phyloP scores from a whole-genome alignment of 1,140 invertebrate genomes.

The Ctenoplectra terminalis region DNA sequence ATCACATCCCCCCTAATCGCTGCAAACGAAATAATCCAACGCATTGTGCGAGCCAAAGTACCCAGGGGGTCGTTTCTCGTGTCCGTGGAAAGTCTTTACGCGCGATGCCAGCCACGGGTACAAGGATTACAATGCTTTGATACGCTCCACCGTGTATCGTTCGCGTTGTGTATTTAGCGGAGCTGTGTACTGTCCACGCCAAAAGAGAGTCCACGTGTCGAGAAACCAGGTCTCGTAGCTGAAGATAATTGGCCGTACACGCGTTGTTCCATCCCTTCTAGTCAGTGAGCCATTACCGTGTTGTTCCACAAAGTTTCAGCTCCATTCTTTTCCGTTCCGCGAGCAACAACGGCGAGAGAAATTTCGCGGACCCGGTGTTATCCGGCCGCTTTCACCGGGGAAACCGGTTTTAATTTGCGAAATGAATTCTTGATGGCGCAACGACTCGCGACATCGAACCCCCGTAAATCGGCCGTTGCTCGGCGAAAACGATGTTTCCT shows the following conservation, averaged over 20 bases:
- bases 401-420: constrained; percentile 46
- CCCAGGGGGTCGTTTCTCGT: neutral
- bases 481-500: constrained; percentile 7
- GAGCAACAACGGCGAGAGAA: neutral
- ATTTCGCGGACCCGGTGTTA: neutral
- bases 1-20: neutral
- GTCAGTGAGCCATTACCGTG: constrained; percentile 9
- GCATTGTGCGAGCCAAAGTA: neutral
- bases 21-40: neutral
- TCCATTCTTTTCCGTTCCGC: constrained; percentile 1
- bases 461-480: constrained; percentile 28
- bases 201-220: neutral
- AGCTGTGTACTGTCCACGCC: neutral
- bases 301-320: constrained; percentile 13
- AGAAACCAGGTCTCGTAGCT: neutral
- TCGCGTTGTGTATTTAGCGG: neutral
- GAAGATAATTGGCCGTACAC: constrained; percentile 40
- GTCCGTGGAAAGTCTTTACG: neutral
- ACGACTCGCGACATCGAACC: constrained; percentile 3
- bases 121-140: constrained; percentile 28
- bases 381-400: neutral
- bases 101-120: neutral
- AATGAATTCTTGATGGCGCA: constrained; percentile 47
- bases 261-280: neutral
- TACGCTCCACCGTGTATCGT: neutral